phyloP scores from a whole-genome alignment of 2,113 vertebrate genomes.

The Todiramphus chloris region DNA sequence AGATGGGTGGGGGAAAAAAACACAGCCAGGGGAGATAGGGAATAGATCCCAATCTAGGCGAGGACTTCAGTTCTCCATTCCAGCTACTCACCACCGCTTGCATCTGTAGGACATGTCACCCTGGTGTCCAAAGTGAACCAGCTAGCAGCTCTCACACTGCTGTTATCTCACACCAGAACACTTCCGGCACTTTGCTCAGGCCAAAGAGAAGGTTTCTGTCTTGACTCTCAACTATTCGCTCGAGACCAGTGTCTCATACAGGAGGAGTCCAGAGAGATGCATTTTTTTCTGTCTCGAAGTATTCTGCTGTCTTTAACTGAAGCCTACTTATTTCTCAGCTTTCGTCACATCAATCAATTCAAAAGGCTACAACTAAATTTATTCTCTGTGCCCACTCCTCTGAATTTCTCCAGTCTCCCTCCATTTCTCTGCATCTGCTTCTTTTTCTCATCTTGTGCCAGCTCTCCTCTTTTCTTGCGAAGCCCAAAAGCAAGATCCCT shows the following conservation, averaged over 20 bases:
- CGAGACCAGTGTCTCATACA: not conserved
- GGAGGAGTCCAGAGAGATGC: not conserved
- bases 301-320: not conserved
- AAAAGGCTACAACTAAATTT: slow-evolving; percentile 22
- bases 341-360: not conserved
- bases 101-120: not conserved
- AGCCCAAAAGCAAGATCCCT: not conserved
- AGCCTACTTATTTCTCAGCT: not conserved
- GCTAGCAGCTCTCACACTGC: not conserved
- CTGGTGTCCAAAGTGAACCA: not conserved
- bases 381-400: not conserved
- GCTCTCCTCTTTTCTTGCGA: not conserved
- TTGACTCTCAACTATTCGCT: not conserved
- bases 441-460: not conserved
- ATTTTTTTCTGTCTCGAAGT: not conserved
- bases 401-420: not conserved
- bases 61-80: not conserved
- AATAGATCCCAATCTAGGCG: not conserved
- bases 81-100: not conserved
- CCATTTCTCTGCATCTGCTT: not conserved
- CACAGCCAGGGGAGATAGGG: accelerated
- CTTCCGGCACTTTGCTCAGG: not conserved
- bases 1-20: not conserved
- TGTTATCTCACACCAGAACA: not conserved
- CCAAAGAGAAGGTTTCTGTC: not conserved